Conservation (phyloP, 2,797 vertebrate species). For the Sitta carolinensis region DNA sequence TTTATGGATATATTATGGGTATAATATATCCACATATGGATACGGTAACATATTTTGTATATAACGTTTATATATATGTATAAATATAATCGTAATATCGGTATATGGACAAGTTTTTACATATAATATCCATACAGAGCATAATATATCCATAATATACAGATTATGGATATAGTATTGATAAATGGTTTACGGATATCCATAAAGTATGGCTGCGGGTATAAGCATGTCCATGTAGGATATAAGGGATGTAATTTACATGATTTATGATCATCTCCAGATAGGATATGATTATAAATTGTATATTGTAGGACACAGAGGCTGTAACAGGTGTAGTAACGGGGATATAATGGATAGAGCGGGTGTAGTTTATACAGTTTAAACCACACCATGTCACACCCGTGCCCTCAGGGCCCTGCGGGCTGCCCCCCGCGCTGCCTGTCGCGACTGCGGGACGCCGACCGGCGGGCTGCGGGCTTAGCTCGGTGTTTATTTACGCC, state of each 20-base stretch:
- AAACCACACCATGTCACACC: rapidly evolving
- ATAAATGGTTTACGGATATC: neutral
- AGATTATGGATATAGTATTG: neutral
- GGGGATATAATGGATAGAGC: rapidly evolving
- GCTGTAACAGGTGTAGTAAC: rapidly evolving
- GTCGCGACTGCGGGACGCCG: neutral
- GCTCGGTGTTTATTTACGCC: too few relatives aligned
- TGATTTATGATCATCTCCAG: neutral
- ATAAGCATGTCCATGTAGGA: neutral
- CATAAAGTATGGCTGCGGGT: too few relatives aligned
- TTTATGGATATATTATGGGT: too few relatives aligned
- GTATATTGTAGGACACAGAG: too few relatives aligned
- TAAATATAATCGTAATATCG: too few relatives aligned
- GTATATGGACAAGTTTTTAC: too few relatives aligned
- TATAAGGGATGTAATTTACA: neutral
- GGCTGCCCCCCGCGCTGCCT: neutral
- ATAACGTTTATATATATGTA: neutral
- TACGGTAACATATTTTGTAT: neutral
- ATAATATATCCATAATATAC: too few relatives aligned
- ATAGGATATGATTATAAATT: too few relatives aligned
- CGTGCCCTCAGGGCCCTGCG: neutral
- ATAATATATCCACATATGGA: too few relatives aligned
- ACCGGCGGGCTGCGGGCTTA: rapidly evolving
- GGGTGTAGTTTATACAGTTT: neutral
- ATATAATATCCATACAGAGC: too few relatives aligned